Percentiles rank a stretch among this genome's conserved stretches.
Evolutionary conservation across 2,113 vertebrate genomes (phyloP).

Genomic region (Rynchops niger): DNA sequence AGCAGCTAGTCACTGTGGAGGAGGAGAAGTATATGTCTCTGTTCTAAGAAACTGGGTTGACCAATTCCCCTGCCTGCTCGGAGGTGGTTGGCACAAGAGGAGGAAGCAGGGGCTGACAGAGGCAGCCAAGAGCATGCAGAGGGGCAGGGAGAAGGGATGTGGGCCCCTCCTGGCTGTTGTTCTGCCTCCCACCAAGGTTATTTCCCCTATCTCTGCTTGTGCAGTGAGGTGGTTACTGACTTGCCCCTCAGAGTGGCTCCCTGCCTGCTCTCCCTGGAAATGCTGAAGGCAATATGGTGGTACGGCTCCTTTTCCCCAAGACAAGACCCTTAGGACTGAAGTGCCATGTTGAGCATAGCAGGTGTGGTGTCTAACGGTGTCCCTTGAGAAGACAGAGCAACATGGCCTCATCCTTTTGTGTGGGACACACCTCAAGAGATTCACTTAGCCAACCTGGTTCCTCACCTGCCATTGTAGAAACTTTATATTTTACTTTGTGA

Average conservation of each 20-base stretch:
- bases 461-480: background rate
- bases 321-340: background rate
- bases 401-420: background rate
- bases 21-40: background rate
- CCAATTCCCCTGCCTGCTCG: background rate
- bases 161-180: background rate
- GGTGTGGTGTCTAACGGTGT: background rate
- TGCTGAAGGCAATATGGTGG: background rate
- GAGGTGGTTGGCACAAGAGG: background rate
- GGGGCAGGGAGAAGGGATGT: background rate
- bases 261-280: background rate
- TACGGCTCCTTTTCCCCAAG: background rate
- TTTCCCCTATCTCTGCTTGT: background rate
- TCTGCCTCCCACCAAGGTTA: background rate
- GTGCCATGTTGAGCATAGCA: background rate
- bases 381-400: background rate
- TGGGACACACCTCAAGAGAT: background rate
- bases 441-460: background rate
- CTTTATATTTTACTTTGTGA: background rate
- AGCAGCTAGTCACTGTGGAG: background rate
- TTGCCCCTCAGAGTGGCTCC: background rate
- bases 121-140: background rate
- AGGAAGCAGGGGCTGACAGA: background rate
- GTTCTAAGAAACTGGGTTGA: conserved; percentile 6
- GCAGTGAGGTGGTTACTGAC: background rate